These are phyloP conservation scores for Leucozona laternaria DNA, from an alignment of 2,888 invertebrate species.

Conservation along the genomic window DNA sequence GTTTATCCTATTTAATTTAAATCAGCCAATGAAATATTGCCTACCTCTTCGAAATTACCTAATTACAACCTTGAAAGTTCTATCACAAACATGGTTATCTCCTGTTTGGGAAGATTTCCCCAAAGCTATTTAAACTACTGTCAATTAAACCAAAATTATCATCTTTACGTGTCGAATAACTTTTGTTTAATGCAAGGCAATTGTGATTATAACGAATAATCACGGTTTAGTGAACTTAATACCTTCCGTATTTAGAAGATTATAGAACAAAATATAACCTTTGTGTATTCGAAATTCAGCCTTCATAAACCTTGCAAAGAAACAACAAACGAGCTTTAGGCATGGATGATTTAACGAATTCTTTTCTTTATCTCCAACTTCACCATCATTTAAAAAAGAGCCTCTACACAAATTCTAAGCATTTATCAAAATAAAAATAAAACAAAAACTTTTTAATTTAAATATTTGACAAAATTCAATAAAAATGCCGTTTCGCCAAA, in stretches of 20 bases:
- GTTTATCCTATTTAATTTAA: background rate
- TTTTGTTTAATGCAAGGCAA: constrained; percentile 4
- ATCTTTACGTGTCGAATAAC: background rate
- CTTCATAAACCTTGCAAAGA: background rate
- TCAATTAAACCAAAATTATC: constrained; percentile 22
- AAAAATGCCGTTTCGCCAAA: constrained; percentile 22
- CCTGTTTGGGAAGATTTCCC: background rate
- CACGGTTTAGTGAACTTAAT: background rate
- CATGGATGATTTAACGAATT: constrained; percentile 13
- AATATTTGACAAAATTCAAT: constrained; percentile 60
- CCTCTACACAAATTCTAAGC: constrained; percentile 1
- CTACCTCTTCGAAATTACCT: background rate
- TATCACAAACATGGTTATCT: background rate
- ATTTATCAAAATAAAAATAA: constrained; percentile 44
- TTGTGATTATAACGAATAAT: background rate
- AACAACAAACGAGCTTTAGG: background rate
- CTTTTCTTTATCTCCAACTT: background rate
- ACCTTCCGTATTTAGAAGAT: background rate
- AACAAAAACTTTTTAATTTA: constrained; percentile 52
- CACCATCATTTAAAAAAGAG: background rate
- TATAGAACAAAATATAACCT: background rate
- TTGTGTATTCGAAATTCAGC: background rate
- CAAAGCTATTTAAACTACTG: background rate
- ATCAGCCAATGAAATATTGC: background rate
- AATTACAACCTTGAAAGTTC: background rate